Evolutionary conservation across 2,888 invertebrate genomes (phyloP).

Genomic region (Plemyria rubiginata): DNA sequence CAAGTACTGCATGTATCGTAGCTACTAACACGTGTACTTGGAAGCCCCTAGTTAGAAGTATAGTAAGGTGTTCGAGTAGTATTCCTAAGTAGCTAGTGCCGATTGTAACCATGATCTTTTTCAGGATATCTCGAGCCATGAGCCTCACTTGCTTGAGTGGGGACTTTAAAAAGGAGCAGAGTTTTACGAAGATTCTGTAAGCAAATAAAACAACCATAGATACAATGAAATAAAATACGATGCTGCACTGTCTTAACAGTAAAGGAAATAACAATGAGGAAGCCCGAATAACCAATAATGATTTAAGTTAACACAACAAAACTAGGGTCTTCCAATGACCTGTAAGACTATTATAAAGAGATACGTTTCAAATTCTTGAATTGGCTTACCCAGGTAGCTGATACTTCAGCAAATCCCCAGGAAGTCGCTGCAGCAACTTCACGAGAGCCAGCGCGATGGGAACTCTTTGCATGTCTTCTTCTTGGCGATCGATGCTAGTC

Average conservation of each 20-base stretch:
- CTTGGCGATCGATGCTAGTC: constrained; percentile 90
- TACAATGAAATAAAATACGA: neutral
- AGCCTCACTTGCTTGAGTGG: constrained; percentile 94
- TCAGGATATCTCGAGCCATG: constrained; percentile 94
- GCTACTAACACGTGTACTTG: constrained; percentile 97
- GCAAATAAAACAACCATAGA: neutral
- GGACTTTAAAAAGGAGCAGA: constrained; percentile 96
- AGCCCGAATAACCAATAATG: no score
- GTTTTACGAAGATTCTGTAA: constrained; percentile 92
- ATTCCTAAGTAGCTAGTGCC: constrained; percentile 92
- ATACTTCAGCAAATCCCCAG: constrained; percentile 88
- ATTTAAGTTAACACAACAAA: no score
- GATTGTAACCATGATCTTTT: constrained; percentile 93
- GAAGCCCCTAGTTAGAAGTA: constrained; percentile 93
- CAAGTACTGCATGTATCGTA: constrained; percentile 93
- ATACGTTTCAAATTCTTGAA: neutral
- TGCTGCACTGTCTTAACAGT: no score
- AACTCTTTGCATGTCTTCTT: constrained; percentile 94
- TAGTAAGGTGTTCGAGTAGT: constrained; percentile 91
- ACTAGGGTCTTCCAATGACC: no score
- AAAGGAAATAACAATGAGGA: no score
- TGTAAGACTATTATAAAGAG: neutral
- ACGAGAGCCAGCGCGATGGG: constrained; percentile 97
- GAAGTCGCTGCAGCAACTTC: constrained; percentile 94
- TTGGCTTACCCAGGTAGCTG: constrained; percentile 90